These are phyloP conservation scores for Heliconius nattereri DNA, from an alignment of 1,140 invertebrate genomes.

Conservation along the genomic window DNA sequence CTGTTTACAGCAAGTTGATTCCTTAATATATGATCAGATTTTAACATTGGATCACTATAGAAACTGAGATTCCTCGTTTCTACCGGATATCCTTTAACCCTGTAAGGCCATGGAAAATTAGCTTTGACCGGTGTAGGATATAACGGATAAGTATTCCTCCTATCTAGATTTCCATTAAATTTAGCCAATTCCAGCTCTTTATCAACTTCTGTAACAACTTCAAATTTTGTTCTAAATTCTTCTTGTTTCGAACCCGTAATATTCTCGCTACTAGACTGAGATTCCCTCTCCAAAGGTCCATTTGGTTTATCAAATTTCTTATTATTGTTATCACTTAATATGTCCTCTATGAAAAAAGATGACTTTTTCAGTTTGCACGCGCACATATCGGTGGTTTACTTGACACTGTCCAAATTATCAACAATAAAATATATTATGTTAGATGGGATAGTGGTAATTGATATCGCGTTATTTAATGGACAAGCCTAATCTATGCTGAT, in stretches of 20 bases:
- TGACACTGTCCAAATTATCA: slow-evolving; percentile 71
- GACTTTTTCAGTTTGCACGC: slow-evolving; percentile 68
- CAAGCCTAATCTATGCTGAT: slow-evolving; percentile 64
- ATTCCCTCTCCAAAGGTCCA: not conserved
- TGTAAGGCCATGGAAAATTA: slow-evolving; percentile 56
- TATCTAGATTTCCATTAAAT: slow-evolving; percentile 53
- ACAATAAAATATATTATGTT: slow-evolving; percentile 40
- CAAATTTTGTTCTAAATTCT: slow-evolving; percentile 42
- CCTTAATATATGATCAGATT: slow-evolving; percentile 61
- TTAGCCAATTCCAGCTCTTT: slow-evolving; percentile 56
- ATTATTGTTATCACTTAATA: slow-evolving; percentile 49
- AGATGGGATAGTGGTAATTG: slow-evolving; percentile 65
- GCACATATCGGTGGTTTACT: slow-evolving; percentile 64
- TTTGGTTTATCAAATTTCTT: slow-evolving; percentile 4
- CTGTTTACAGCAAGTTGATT: slow-evolving; percentile 63
- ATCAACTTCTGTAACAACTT: slow-evolving; percentile 52
- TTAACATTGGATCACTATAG: slow-evolving; percentile 66
- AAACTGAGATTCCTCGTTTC: slow-evolving; percentile 53
- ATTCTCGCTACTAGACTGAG: slow-evolving; percentile 43
- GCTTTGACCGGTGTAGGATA: slow-evolving; percentile 66
- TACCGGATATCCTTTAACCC: slow-evolving; percentile 49
- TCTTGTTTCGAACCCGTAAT: slow-evolving; percentile 16
- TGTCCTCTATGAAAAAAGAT: slow-evolving; percentile 74
- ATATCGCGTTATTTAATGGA: slow-evolving; percentile 77
- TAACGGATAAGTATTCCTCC: slow-evolving; percentile 65